A percentile compares a stretch with the other conserved stretches of the same genome.
Conservation (phyloP, 2,888 invertebrate species). For the Liposcelis brunnea region DNA sequence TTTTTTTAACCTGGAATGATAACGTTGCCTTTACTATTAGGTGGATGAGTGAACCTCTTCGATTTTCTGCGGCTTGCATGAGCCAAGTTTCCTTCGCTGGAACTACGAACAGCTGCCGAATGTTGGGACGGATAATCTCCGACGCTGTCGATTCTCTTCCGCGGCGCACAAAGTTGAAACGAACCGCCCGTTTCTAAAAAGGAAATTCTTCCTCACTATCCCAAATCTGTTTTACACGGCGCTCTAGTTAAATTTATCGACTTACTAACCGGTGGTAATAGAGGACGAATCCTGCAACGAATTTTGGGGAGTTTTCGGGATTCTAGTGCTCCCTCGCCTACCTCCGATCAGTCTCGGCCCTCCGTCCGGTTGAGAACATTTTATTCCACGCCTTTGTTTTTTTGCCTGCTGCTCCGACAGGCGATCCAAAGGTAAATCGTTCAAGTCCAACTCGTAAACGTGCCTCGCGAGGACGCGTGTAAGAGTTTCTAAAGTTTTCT, state of each 20-base stretch:
- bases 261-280: not conserved
- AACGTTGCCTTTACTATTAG: conserved; percentile 11
- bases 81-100: conserved; percentile 37
- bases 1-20: conserved; percentile 18
- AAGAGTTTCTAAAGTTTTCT: conserved; percentile 94
- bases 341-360: too few species aligned
- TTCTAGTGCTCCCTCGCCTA: not conserved
- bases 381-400: conserved; percentile 33
- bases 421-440: conserved; percentile 65
- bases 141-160: conserved; percentile 18
- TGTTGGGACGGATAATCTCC: conserved; percentile 15
- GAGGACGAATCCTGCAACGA: not conserved
- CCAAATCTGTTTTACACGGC: conserved; percentile 14
- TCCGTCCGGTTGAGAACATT: not conserved
- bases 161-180: conserved; percentile 13
- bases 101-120: conserved; percentile 26
- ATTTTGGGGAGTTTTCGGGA: conserved; percentile 5
- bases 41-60: conserved; percentile 8
- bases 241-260: not conserved
- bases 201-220: conserved; percentile 11
- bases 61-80: conserved; percentile 8
- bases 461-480: conserved; percentile 88
- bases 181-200: conserved; percentile 13
- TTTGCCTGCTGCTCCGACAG: conserved; percentile 63
- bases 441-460: conserved; percentile 84